Evolutionary conservation across 37 sponge, comb jelly and placozoan species (phyloP), one percentile per base, ranked within the genome.

Genomic region (Hormiphora californensis): DNA sequence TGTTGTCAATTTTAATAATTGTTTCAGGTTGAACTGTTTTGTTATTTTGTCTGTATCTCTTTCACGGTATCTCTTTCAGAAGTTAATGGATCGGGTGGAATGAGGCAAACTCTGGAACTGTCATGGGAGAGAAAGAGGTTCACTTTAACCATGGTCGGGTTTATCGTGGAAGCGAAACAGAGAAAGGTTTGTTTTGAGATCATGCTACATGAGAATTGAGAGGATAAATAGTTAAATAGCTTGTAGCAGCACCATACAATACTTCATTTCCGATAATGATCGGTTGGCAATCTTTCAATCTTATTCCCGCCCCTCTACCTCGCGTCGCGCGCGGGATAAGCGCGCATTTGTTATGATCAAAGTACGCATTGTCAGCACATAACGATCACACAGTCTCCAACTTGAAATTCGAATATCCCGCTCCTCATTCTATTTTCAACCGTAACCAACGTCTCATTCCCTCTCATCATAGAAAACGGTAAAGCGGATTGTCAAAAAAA

Each of bases 221-320:
- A 15, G 15, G 9, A 49, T 17, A 49, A 49, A 49, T 49, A 49
- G 53, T 49, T 49, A 49, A 49, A 9, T 15, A 49, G 53, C 15
- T 46, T 46, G 12, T 17, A 17, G 51, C 51, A 17, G 12, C 8
- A 46, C 8, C 8, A 8, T 8, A 8, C 8, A 8, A 12, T 8
- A 46, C 12, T 46, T 8, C 12, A 46, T 46, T 46, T 46, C 51
- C 8, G 51, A 46, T 46, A 12, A 46, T 46, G 12, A 59, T n/a
- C 63, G 27, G 63, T 27, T 27, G n/a, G 11, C 34, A 36, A 15
- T 65, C 12, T 31, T 36, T 9, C 32, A 27, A 65, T 32, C 25
- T 19, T 65, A 7, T 9, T 19, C 81, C 46, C 81, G 81, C 81
- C 46, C 81, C n/a, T n/a, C n/a, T n/a, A n/a, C n/a, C n/a, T n/a